phyloP scores from a whole-genome alignment of 2,888 invertebrate genomes.

The Drymonia ruficornis region DNA sequence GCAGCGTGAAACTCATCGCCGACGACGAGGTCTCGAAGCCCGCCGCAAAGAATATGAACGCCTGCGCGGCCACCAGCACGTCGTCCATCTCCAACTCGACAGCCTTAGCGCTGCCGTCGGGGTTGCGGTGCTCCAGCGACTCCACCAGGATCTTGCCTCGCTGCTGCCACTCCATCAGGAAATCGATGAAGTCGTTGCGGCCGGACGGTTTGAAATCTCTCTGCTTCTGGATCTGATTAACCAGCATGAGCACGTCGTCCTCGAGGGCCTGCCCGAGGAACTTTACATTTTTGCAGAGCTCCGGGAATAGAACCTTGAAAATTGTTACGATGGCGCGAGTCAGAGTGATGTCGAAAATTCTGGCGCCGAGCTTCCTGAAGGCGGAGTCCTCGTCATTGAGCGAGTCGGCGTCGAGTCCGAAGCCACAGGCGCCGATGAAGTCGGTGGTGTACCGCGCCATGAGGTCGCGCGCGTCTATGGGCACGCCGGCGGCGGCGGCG shows the following conservation, averaged over 20 bases:
- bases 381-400: constrained; percentile 57
- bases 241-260: constrained; percentile 45
- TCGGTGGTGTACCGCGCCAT: constrained; percentile 71
- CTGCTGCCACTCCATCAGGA: constrained; percentile 52
- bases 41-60: constrained; percentile 70
- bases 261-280: constrained; percentile 52
- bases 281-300: constrained; percentile 46
- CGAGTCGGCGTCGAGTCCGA: constrained; percentile 62
- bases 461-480: constrained; percentile 60
- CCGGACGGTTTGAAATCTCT: constrained; percentile 53
- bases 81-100: constrained; percentile 53
- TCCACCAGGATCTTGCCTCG: constrained; percentile 49
- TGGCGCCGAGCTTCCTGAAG: constrained; percentile 55
- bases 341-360: constrained; percentile 46
- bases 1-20: constrained; percentile 64
- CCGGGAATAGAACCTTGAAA: constrained; percentile 55
- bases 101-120: constrained; percentile 46
- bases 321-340: constrained; percentile 37
- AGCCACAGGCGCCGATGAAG: constrained; percentile 67
- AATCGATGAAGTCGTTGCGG: constrained; percentile 59
- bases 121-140: constrained; percentile 45
- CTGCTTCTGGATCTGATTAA: constrained; percentile 45
- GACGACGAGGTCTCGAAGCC: constrained; percentile 80
- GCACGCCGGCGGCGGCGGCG: constrained; percentile 33
- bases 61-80: constrained; percentile 55